Conservation (phyloP, 2,888 invertebrate genomes). For the Unio pictorum region DNA sequence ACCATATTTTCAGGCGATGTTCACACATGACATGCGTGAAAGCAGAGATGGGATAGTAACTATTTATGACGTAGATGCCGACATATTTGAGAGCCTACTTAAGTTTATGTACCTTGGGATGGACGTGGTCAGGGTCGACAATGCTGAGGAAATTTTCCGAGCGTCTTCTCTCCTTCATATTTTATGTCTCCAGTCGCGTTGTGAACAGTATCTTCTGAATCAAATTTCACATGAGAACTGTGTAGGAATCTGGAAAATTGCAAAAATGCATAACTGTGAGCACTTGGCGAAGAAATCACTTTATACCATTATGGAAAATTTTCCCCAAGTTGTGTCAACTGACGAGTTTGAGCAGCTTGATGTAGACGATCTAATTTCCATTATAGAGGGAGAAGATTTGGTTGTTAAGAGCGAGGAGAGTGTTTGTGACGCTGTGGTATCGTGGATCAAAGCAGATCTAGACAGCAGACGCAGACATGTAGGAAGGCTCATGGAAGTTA, state of each 20-base stretch:
- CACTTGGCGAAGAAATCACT: conserved; percentile 81
- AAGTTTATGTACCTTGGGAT: conserved; percentile 86
- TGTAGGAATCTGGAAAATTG: conserved; percentile 87
- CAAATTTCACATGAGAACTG: conserved; percentile 85
- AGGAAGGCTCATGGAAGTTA: conserved; percentile 43
- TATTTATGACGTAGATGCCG: conserved; percentile 76
- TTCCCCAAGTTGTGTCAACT: conserved; percentile 37
- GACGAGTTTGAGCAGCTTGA: conserved; percentile 74
- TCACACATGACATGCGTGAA: conserved; percentile 55
- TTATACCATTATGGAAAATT: conserved; percentile 77
- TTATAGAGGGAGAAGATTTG: conserved; percentile 85
- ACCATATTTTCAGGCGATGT: conserved; percentile 59
- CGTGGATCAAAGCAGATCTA: conserved; percentile 79
- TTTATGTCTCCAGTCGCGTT: conserved; percentile 83
- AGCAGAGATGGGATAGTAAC: conserved; percentile 53
- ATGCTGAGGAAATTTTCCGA: conserved; percentile 81
- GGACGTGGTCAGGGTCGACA: conserved; percentile 82
- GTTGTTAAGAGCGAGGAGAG: conserved; percentile 89
- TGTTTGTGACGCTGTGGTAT: conserved; percentile 82
- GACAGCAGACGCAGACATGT: conserved; percentile 75
- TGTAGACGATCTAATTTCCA: conserved; percentile 81
- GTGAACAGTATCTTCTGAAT: conserved; percentile 82
- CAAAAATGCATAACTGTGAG: conserved; percentile 81
- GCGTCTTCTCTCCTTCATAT: conserved; percentile 91
- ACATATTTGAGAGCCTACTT: conserved; percentile 84